Evolutionary conservation across 1,140 invertebrate species (phyloP), one percentile per base, ranked within the genome.

Genomic region (Frieseomelitta varia): DNA sequence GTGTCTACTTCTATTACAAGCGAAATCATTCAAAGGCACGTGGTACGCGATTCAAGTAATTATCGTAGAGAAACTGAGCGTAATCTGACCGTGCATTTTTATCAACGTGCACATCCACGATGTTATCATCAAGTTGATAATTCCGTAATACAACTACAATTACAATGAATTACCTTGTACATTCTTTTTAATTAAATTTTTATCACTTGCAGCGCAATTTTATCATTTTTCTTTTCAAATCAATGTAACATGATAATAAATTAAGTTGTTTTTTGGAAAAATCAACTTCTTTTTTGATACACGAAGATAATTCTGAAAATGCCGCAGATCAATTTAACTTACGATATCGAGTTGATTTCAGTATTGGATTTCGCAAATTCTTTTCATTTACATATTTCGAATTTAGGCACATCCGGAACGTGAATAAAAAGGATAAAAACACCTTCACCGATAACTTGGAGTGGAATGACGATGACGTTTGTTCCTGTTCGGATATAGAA

Each of bases 41-140:
- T 58, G 81, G 82, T 79, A 72, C 76, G 76, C 68, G 76, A 84
- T 79, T 84, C 75, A 84, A 84, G 82, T 84, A 84, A 84, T 78
- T 79, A 71, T 84, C 82, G 4, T 71, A 79, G 55, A 58, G n/a
- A 67, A n/a, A 71, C 27, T 34, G 53, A 78, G 39, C 6, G 8
- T 68, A 47, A 67, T 81, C 21, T 58, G 51, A 53, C 4, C 21
- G 21, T 27, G 8, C 4, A 53, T 19, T 67, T 19, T 67, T 47
- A 2, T 47, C 14, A 72, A 51, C 21, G 12, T n/a, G 21, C 1
- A 12, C 24, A 19, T 34, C 10, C 63, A n/a, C 3, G n/a, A n/a
- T n/a, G 63, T 73, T 6, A 21, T 15, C 11, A 21, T 6, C 47
- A 14, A 21, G n/a, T 73, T 30, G 2, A 53, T 27, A 53, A 53